Conservation (phyloP, 1,140 invertebrate species). For the Drosophila fuyamai region DNA sequence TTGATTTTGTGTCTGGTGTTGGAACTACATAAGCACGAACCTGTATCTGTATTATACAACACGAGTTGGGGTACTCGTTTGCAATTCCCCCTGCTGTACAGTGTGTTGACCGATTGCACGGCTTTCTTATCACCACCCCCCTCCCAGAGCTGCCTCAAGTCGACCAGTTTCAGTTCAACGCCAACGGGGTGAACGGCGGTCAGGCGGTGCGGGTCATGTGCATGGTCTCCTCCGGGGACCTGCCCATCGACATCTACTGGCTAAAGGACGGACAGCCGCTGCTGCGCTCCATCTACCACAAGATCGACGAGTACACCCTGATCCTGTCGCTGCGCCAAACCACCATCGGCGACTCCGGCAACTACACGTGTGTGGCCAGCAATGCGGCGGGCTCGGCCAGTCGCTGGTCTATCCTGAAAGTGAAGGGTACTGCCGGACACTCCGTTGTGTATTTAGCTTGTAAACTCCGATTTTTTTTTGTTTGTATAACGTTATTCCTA, state of each 20-base stretch:
- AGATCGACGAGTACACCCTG: constrained; percentile 87
- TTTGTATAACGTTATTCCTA: constrained; percentile 25
- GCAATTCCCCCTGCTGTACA: constrained; percentile 21
- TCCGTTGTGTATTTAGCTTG: neutral
- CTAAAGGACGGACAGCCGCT: constrained; percentile 84
- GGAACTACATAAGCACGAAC: constrained; percentile 51
- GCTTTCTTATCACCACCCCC: constrained; percentile 39
- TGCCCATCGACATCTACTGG: constrained; percentile 89
- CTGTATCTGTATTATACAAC: constrained; percentile 62
- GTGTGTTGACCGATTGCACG: constrained; percentile 43
- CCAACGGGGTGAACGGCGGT: constrained; percentile 88
- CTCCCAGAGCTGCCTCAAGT: constrained; percentile 87
- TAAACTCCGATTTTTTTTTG: neutral
- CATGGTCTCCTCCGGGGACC: constrained; percentile 89
- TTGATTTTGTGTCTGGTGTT: constrained; percentile 54
- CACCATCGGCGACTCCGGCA: constrained; percentile 87
- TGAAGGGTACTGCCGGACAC: constrained; percentile 85
- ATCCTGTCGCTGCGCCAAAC: constrained; percentile 91
- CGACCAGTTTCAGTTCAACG: constrained; percentile 89
- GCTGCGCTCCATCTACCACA: constrained; percentile 75
- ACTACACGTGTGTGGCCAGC: constrained; percentile 89
- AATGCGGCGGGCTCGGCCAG: constrained; percentile 88
- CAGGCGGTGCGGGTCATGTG: constrained; percentile 90
- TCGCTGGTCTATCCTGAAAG: constrained; percentile 86
- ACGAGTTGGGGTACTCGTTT: neutral